These are phyloP conservation scores for Xerus rutilus DNA, from an alignment of 2,797 vertebrate species.

Conservation along the genomic window DNA sequence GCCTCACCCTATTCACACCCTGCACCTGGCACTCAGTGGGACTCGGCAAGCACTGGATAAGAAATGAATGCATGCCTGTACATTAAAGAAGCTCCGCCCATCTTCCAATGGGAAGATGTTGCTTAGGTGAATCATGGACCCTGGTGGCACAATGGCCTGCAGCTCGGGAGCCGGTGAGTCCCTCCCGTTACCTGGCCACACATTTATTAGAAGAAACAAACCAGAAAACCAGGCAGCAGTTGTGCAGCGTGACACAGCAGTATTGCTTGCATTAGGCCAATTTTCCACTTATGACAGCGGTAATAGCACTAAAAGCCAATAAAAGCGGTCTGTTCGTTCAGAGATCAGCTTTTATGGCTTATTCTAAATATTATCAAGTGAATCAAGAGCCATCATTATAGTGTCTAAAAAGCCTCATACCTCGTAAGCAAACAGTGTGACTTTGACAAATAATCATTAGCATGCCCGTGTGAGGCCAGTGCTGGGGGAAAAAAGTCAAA, in stretches of 20 bases:
- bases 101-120: neutral
- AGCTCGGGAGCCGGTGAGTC: constrained; percentile 46
- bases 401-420: constrained; percentile 89
- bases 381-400: constrained; percentile 89
- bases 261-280: constrained; percentile 89
- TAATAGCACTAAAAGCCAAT: constrained; percentile 91
- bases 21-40: neutral
- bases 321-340: constrained; percentile 88
- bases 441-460: constrained; percentile 91
- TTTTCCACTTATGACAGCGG: constrained; percentile 90
- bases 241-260: constrained; percentile 89
- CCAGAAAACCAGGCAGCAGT: constrained; percentile 82
- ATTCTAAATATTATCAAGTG: constrained; percentile 91
- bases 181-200: constrained; percentile 44
- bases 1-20: neutral
- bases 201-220: constrained; percentile 85
- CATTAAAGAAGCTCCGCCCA: neutral
- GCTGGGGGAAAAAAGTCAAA: constrained; percentile 80
- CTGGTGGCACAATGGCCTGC: neutral
- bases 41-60: neutral
- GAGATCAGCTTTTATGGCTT: constrained; percentile 89
- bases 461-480: constrained; percentile 84
- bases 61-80: neutral
- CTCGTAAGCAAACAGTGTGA: constrained; percentile 91
- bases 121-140: neutral